Conservation (phyloP, 2,888 invertebrate genomes). For the Campoplex nolae region DNA sequence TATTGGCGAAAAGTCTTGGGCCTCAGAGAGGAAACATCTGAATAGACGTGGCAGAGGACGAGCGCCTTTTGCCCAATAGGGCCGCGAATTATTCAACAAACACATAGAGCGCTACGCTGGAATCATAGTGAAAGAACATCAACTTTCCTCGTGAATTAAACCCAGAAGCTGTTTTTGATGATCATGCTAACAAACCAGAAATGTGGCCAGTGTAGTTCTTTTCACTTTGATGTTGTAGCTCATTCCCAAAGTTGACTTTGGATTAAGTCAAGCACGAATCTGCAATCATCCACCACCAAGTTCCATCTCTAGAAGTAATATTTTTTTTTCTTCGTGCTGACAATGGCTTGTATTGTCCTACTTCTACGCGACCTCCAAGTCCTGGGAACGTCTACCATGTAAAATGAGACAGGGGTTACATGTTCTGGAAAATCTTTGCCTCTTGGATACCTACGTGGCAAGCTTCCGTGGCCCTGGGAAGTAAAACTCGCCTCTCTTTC, state of each 20-base stretch:
- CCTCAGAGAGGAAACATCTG: slow-evolving; percentile 58
- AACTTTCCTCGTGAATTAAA: slow-evolving; percentile 26
- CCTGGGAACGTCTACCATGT: background rate
- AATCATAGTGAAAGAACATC: background rate
- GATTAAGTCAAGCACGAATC: slow-evolving; percentile 31
- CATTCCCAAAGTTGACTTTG: slow-evolving; percentile 23
- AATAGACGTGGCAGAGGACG: slow-evolving; percentile 55
- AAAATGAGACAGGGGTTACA: slow-evolving; percentile 31
- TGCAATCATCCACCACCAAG: slow-evolving; percentile 52
- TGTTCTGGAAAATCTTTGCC: slow-evolving; percentile 53
- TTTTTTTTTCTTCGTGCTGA: slow-evolving; percentile 28
- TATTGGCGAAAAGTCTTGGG: slow-evolving; percentile 75
- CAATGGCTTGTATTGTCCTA: slow-evolving; percentile 4
- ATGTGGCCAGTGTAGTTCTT: slow-evolving; percentile 3
- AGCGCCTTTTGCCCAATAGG: slow-evolving; percentile 44
- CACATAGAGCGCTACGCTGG: slow-evolving; percentile 4
- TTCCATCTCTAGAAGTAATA: slow-evolving; percentile 19
- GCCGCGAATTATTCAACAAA: slow-evolving; percentile 49
- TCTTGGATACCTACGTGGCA: slow-evolving; percentile 12
- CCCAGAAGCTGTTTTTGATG: slow-evolving; percentile 19
- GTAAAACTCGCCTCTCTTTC: slow-evolving; percentile 34
- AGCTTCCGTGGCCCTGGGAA: slow-evolving; percentile 7
- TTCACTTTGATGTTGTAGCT: slow-evolving; percentile 53
- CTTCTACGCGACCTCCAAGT: slow-evolving; percentile 28
- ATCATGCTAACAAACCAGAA: slow-evolving; percentile 26